Conservation (phyloP, 2,113 vertebrate species). For the Aramus guarauna region DNA sequence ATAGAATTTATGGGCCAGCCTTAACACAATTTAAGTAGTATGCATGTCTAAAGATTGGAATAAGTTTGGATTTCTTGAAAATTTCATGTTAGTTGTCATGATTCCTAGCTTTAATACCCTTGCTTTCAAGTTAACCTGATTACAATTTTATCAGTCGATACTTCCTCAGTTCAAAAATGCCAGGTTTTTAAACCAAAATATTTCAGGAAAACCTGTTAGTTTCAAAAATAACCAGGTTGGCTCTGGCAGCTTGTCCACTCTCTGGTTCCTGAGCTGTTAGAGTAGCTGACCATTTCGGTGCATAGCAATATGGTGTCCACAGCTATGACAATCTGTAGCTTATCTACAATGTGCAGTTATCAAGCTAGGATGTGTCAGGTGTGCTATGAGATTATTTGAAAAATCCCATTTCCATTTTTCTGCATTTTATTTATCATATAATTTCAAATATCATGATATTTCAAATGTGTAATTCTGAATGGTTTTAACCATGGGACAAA, state of each 20-base stretch:
- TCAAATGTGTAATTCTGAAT: background rate
- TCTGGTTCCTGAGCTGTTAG: background rate
- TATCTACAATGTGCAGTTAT: background rate
- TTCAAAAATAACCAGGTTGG: background rate
- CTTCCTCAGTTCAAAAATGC: background rate
- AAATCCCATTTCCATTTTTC: fast-evolving
- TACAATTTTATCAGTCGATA: fast-evolving
- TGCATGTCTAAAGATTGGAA: background rate
- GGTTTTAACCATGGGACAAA: background rate
- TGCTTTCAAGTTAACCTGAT: background rate
- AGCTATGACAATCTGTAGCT: background rate
- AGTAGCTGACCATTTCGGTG: background rate
- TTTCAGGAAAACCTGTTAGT: background rate
- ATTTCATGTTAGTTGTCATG: background rate
- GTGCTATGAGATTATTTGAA: background rate
- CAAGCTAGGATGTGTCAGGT: background rate
- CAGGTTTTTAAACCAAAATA: background rate
- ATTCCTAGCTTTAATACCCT: background rate
- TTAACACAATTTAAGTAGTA: background rate
- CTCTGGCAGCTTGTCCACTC: background rate
- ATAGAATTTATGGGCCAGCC: background rate
- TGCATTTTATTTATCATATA: background rate
- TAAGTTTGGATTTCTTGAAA: background rate
- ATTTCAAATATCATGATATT: background rate
- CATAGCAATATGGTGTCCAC: fast-evolving